Conservation (phyloP, 2,797 vertebrate genomes). For the Spizella passerina region DNA sequence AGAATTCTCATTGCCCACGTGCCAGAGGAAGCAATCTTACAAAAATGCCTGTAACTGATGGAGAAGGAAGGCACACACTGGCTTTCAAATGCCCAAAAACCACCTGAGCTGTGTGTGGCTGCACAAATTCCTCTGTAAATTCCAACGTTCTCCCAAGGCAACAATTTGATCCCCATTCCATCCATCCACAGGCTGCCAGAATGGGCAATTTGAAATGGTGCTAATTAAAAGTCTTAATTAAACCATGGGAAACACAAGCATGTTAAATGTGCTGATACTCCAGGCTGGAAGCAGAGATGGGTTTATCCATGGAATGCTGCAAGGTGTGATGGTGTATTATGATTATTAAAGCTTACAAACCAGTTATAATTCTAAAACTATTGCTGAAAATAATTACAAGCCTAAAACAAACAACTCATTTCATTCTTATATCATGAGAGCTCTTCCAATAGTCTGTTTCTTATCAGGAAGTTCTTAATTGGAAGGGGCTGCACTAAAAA, state of each 20-base stretch:
- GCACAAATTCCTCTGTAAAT: neutral
- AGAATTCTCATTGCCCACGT: neutral
- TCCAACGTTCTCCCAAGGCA: neutral
- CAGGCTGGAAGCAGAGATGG: neutral
- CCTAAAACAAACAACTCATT: neutral
- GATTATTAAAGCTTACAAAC: slow-evolving; percentile 24
- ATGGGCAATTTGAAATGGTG: neutral
- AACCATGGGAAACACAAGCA: neutral
- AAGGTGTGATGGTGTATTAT: neutral
- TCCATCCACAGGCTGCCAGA: neutral
- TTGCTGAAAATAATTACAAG: neutral
- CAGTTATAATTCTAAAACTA: neutral
- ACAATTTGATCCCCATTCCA: neutral
- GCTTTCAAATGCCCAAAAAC: neutral
- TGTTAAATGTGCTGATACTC: neutral
- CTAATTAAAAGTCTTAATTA: slow-evolving; percentile 48
- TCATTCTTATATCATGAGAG: neutral
- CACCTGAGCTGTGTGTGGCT: neutral
- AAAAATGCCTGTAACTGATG: neutral
- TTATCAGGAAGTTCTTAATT: neutral
- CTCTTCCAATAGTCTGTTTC: neutral
- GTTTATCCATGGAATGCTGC: neutral
- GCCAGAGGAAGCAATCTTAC: neutral
- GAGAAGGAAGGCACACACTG: neutral
- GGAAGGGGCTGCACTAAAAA: neutral